These are phyloP conservation scores for Calonectris borealis DNA, from an alignment of 2,113 vertebrate species.

Conservation along the genomic window DNA sequence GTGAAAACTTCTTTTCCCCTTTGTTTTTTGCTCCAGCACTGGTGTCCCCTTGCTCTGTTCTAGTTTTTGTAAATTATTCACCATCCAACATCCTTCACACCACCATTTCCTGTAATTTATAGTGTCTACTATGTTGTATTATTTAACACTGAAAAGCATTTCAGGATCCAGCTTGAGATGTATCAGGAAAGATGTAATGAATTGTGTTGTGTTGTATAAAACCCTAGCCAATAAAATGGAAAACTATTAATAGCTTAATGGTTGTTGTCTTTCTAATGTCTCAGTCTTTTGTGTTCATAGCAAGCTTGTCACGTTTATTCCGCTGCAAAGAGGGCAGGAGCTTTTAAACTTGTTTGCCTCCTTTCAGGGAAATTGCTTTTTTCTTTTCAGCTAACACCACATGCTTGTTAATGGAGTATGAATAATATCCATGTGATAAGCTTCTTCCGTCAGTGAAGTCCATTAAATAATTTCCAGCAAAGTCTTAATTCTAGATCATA, in stretches of 20 bases:
- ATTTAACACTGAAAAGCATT: slow-evolving; percentile 50
- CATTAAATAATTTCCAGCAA: slow-evolving; percentile 6
- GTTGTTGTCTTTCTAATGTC: background rate
- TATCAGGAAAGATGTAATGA: slow-evolving; percentile 26
- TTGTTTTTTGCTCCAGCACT: background rate
- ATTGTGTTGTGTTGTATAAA: background rate
- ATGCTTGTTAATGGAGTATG: slow-evolving; percentile 6
- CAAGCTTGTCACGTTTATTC: background rate
- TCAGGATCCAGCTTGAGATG: slow-evolving; percentile 4
- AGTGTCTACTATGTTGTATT: slow-evolving; percentile 34
- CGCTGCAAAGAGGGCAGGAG: background rate
- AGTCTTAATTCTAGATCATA: background rate
- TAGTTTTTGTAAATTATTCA: slow-evolving; percentile 43
- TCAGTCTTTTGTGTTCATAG: slow-evolving; percentile 7
- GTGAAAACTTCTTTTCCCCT: background rate
- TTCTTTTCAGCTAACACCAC: background rate
- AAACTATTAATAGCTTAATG: slow-evolving; percentile 26
- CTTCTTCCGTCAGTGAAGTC: background rate
- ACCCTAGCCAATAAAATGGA: background rate
- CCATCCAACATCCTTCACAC: background rate
- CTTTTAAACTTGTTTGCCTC: slow-evolving; percentile 12
- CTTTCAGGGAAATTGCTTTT: background rate
- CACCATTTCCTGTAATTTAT: slow-evolving; percentile 40
- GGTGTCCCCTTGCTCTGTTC: background rate
- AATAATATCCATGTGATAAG: background rate